Evolutionary conservation across 1,140 invertebrate genomes (phyloP).

Genomic region (Telenomus remus): DNA sequence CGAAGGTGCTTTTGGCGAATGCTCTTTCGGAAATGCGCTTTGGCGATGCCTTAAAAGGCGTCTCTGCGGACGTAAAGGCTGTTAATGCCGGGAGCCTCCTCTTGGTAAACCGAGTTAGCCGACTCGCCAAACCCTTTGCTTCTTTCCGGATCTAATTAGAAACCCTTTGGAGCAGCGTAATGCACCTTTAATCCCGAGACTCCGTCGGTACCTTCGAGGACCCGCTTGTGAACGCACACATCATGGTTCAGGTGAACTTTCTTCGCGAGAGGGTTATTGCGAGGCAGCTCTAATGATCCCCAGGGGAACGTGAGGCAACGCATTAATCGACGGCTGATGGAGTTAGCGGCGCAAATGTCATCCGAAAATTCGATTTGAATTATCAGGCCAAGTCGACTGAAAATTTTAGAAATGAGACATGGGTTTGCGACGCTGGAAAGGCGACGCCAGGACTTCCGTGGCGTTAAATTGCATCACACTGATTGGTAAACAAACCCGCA

Average conservation of each 20-base stretch:
- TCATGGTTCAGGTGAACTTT: constrained; percentile 20
- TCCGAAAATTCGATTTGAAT: constrained; percentile 27
- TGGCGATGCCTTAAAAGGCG: constrained; percentile 66
- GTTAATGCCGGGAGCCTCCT: constrained; percentile 69
- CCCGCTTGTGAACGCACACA: constrained; percentile 23
- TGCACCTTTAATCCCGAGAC: constrained; percentile 71
- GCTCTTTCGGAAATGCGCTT: constrained; percentile 62
- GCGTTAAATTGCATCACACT: constrained; percentile 49
- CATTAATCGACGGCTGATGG: constrained; percentile 66
- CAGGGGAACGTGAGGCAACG: constrained; percentile 66
- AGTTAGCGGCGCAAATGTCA: constrained; percentile 44
- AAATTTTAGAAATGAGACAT: no score
- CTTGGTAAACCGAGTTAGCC: constrained; percentile 72
- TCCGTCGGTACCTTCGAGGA: constrained; percentile 63
- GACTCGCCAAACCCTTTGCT: constrained; percentile 73
- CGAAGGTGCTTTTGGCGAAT: constrained; percentile 59
- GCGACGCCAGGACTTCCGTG: no score
- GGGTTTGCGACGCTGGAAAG: no score
- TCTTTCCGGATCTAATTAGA: constrained; percentile 74
- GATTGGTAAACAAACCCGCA: constrained; percentile 56
- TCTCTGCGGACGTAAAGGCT: constrained; percentile 71
- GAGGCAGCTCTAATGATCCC: constrained; percentile 69
- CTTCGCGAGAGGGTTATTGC: constrained; percentile 33
- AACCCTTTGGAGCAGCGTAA: constrained; percentile 70
- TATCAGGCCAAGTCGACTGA: constrained; percentile 8